Conservation (phyloP, 2,113 vertebrate species). For the Nothobranchius kuhntae region DNA sequence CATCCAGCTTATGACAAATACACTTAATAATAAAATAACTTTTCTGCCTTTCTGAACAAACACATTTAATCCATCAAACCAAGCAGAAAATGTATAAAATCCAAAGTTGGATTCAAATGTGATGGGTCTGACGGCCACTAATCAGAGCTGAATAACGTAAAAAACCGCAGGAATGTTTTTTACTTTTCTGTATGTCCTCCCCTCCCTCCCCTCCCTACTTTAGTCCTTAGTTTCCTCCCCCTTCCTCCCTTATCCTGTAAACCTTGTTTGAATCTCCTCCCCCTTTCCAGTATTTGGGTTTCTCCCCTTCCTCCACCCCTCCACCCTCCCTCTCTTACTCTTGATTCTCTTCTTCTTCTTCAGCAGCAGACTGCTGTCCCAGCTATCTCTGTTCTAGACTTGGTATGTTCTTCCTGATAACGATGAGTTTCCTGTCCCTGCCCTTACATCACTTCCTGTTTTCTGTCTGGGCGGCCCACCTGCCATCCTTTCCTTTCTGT, state of each 20-base stretch:
- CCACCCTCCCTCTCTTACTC: constrained; percentile 44
- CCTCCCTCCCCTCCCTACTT: constrained; percentile 6
- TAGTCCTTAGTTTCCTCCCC: constrained; percentile 33
- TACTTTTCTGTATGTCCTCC: constrained; percentile 71
- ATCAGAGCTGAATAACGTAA: constrained; percentile 1
- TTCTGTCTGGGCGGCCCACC: constrained; percentile 68
- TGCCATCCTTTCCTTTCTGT: constrained; percentile 69
- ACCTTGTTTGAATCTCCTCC: constrained; percentile 26
- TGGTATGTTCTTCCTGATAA: constrained; percentile 93
- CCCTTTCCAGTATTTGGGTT: constrained; percentile 27
- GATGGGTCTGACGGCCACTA: neutral
- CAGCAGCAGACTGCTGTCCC: constrained; percentile 99
- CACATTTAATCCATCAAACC: no score
- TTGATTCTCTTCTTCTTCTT: constrained; percentile 68
- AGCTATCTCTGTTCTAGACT: constrained; percentile 99
- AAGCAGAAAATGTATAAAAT: no score
- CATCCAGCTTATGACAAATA: no score
- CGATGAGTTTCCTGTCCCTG: constrained; percentile 71
- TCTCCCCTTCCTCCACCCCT: constrained; percentile 7
- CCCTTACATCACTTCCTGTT: constrained; percentile 80
- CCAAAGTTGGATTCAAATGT: neutral
- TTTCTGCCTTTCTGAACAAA: no score
- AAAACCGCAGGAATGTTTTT: constrained; percentile 78
- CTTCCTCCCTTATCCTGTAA: neutral
- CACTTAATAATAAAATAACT: no score